Evolutionary conservation across 2,888 invertebrate genomes (phyloP).

Genomic region (Stictocephala bisonia): DNA sequence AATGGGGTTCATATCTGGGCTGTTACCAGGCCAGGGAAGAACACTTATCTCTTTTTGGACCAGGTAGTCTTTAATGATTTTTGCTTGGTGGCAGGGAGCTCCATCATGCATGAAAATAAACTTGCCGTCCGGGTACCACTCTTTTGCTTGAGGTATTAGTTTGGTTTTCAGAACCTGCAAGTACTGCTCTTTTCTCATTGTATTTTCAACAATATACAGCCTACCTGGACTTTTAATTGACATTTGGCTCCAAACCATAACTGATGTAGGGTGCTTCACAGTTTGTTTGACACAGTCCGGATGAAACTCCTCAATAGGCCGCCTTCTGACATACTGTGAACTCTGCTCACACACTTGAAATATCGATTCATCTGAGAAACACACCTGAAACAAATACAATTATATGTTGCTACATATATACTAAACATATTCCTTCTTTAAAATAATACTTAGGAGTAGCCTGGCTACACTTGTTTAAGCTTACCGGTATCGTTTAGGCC

Average conservation of each 20-base stretch:
- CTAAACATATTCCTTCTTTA: too few species aligned
- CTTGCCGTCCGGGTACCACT: conserved; percentile 7
- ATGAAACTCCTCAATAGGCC: conserved; percentile 36
- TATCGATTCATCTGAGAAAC: conserved; percentile 42
- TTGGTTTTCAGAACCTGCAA: conserved; percentile 24
- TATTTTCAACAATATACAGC: conserved; percentile 17
- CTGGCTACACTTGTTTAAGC: too few species aligned
- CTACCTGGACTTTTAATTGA: conserved; percentile 19
- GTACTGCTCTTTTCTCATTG: conserved; percentile 39
- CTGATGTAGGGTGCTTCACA: conserved; percentile 43
- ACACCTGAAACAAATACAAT: conserved; percentile 30
- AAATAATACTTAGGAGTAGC: too few species aligned
- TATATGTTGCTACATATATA: too few species aligned
- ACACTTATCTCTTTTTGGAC: conserved; percentile 38
- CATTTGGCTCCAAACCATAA: conserved; percentile 47
- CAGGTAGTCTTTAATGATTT: conserved; percentile 14
- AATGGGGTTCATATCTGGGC: conserved; percentile 54
- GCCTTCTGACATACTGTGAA: conserved; percentile 36
- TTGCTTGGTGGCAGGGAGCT: conserved; percentile 39
- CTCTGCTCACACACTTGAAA: conserved; percentile 35
- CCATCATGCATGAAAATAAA: conserved; percentile 40
- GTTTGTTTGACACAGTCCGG: conserved; percentile 40
- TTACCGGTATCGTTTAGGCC: background rate
- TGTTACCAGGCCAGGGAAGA: conserved; percentile 54
- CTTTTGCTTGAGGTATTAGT: conserved; percentile 8